Evolutionary conservation across 2,888 invertebrate genomes (phyloP).

Genomic region (Eucera pruinosa): DNA sequence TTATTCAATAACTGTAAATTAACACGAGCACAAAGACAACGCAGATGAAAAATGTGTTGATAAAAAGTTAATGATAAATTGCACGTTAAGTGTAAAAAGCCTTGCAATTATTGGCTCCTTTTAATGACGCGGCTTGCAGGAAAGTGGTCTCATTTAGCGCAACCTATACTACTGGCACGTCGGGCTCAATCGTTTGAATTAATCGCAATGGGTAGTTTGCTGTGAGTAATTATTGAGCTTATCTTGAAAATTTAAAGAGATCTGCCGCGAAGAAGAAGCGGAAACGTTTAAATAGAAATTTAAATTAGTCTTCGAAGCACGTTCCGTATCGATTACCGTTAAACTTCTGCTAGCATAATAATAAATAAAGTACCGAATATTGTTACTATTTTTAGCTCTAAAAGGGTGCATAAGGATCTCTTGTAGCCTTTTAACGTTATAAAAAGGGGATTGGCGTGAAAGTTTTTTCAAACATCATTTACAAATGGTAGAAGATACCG

Average conservation of each 20-base stretch:
- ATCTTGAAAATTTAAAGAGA: conserved; percentile 35
- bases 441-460: too few relatives aligned
- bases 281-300: conserved; percentile 25
- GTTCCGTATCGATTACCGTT: not conserved
- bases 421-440: not conserved
- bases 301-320: not conserved
- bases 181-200: conserved; percentile 40
- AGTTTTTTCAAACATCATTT: too few relatives aligned
- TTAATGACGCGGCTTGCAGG: conserved; percentile 35
- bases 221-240: conserved; percentile 48
- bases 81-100: conserved; percentile 3
- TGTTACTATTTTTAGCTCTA: not conserved
- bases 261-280: not conserved
- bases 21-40: not conserved
- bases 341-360: not conserved
- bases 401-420: too few relatives aligned
- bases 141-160: conserved; percentile 48
- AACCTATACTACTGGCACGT: conserved; percentile 27
- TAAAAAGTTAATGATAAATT: conserved; percentile 1
- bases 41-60: not conserved
- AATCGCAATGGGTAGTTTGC: conserved; percentile 44
- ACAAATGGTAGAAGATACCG: too few relatives aligned
- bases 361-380: not conserved
- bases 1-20: not conserved
- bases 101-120: conserved; percentile 32